Base-by-base conservation (phyloP, 2,113 vertebrate species). In the Pelecanus crispus region DNA sequence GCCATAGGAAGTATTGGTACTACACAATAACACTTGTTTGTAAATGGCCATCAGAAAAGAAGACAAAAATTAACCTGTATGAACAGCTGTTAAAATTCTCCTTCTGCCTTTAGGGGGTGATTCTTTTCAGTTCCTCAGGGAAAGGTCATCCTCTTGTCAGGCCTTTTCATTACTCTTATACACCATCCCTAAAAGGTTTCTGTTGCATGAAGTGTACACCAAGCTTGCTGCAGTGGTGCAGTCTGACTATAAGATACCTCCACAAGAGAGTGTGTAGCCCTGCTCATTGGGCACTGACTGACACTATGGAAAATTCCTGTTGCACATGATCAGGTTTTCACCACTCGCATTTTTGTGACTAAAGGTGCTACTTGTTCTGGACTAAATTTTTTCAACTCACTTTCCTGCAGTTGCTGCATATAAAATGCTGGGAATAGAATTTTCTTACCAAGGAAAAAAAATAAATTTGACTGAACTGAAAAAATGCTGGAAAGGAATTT, bases 401-500 rank as follows among this genome's bases (percentile, higher is more conserved):
- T 66, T 95, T 92, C 72, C 31, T 81, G 29, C 19, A 74, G 22
- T 22, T 88, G 25, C 61, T 93, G 72, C 6, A 10, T 71, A 55
- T 67, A 55, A 93, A 94, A 83, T 32, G 32, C 67, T 40, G 32
- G 22, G 15, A 86, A 78, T 18, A 67, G 10, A 86, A 29, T 40
- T 77, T 83, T 87, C 72, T 72, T 56, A 68, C 21, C 14, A 34
- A 28, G 9, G 7, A 1, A 65, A 72, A 72, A 50, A 72, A 50
- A 79, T n/a, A 62, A 52, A 31, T 58, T 61, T 79, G 15, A 50
- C 49, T 72, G 77, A 85, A 87, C 24, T 79, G 71, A 82, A 97
- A 92, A 94, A 88, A 94, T 89, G 68, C 62, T 75, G 58, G 65
- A 94, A 91, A 94, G 70, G 95, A 94, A 94, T 95, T 94, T 91